Evolutionary conservation across 2,888 invertebrate species (phyloP).

Genomic region (Drosophila lutescens): DNA sequence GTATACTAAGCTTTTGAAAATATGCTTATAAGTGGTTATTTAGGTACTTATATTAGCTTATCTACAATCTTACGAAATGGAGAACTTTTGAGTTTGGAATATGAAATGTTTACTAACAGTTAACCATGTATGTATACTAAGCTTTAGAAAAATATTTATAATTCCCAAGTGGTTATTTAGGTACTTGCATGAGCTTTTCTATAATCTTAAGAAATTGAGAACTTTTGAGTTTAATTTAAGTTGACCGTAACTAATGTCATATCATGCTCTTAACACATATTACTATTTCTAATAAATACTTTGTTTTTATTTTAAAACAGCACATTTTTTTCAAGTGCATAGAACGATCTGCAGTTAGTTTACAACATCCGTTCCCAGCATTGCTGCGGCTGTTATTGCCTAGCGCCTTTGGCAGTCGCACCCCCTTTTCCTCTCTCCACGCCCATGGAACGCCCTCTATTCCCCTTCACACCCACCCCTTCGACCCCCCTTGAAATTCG

Average conservation of each 20-base stretch:
- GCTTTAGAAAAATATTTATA: not conserved
- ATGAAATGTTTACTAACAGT: no score
- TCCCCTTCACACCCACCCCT: constrained; percentile 18
- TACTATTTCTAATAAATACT: not conserved
- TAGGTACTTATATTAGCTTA: not conserved
- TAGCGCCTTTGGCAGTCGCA: constrained; percentile 21
- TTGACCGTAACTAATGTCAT: no score
- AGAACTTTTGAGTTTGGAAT: no score
- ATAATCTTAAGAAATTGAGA: no score
- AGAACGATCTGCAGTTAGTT: constrained; percentile 31
- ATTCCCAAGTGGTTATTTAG: not conserved
- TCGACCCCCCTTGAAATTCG: constrained; percentile 54
- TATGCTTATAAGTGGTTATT: not conserved
- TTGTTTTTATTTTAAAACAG: not conserved
- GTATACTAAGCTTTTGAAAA: not conserved
- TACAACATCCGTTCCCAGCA: constrained; percentile 22
- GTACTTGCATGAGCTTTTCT: no score
- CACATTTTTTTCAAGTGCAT: constrained; percentile 5
- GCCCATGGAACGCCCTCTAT: constrained; percentile 8
- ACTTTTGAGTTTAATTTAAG: no score
- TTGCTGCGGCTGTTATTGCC: constrained; percentile 39
- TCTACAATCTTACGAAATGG: no score
- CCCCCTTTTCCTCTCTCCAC: not conserved
- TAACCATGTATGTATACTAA: no score
- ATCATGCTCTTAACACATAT: no score